These are phyloP conservation scores for Platypus cylindrus DNA, from an alignment of 2,888 invertebrate genomes.

Conservation along the genomic window DNA sequence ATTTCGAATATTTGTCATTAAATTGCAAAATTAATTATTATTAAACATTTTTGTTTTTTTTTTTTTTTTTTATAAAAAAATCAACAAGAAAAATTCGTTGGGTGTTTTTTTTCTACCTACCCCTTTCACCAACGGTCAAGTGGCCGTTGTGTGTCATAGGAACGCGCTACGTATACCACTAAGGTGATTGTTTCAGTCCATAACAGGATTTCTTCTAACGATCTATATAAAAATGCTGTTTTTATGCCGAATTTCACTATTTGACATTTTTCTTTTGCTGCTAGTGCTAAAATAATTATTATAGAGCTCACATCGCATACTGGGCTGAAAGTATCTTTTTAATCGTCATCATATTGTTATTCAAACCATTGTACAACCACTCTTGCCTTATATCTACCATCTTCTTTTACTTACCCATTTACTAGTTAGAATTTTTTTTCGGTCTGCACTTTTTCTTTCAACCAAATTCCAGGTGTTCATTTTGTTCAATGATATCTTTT, in stretches of 20 bases:
- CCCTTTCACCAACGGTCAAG: no score
- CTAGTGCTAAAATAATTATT: constrained; percentile 11
- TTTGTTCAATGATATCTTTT: constrained; percentile 12
- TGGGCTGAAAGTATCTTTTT: constrained; percentile 12
- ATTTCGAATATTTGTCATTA: no score
- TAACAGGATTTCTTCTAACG: constrained; percentile 9
- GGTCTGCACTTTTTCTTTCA: constrained; percentile 11
- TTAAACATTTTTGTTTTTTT: no score
- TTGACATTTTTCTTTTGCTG: constrained; percentile 5
- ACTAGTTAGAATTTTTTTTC: constrained; percentile 11
- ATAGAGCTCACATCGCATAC: constrained; percentile 7
- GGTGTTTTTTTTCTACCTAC: no score
- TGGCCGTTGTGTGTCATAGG: no score
- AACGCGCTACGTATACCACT: no score
- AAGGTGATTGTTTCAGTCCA: no score
- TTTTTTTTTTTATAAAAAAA: no score
- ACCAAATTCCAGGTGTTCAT: constrained; percentile 17
- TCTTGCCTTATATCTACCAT: constrained; percentile 12
- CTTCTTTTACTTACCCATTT: constrained; percentile 12
- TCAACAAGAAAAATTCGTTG: no score
- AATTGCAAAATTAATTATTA: no score
- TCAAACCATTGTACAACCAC: constrained; percentile 11
- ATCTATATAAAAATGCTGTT: constrained; percentile 15
- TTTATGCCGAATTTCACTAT: constrained; percentile 14
- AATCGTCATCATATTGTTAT: constrained; percentile 9